Conservation (phyloP, 2,797 vertebrate species). For the Etheostoma nigrum region DNA sequence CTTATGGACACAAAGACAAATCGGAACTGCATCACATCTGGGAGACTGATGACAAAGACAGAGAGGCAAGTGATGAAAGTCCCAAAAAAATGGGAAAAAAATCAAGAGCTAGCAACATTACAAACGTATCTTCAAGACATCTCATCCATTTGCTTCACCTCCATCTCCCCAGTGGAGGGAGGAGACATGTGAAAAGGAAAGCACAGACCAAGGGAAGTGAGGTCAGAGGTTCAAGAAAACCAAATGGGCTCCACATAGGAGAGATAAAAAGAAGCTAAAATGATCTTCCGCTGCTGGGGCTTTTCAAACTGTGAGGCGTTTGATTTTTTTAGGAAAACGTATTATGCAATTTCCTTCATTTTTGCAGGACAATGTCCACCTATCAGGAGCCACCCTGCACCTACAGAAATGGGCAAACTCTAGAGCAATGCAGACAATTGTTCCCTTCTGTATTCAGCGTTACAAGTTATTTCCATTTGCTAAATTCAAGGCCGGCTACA, state of each 20-base stretch:
- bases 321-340: constrained; percentile 11
- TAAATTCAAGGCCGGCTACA: constrained; percentile 24
- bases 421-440: neutral
- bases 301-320: constrained; percentile 38
- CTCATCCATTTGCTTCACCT: constrained; percentile 65
- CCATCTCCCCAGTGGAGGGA: constrained; percentile 18
- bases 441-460: constrained; percentile 11
- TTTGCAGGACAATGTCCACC: constrained; percentile 8
- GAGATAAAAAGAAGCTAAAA: constrained; percentile 47
- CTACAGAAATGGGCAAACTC: neutral
- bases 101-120: constrained; percentile 50
- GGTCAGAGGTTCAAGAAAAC: constrained; percentile 56
- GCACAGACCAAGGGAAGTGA: constrained; percentile 15
- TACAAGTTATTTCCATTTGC: constrained; percentile 34
- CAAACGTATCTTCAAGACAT: constrained; percentile 67
- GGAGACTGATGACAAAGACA: constrained; percentile 23
- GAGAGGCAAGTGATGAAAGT: constrained; percentile 6
- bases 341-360: constrained; percentile 19
- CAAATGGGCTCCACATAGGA: constrained; percentile 47
- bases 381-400: neutral
- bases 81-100: constrained; percentile 27
- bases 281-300: constrained; percentile 31
- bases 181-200: constrained; percentile 29
- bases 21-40: constrained; percentile 11
- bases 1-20: neutral